Evolutionary conservation across 2,113 vertebrate species (phyloP).

Genomic region (Pterophyllum scalare): DNA sequence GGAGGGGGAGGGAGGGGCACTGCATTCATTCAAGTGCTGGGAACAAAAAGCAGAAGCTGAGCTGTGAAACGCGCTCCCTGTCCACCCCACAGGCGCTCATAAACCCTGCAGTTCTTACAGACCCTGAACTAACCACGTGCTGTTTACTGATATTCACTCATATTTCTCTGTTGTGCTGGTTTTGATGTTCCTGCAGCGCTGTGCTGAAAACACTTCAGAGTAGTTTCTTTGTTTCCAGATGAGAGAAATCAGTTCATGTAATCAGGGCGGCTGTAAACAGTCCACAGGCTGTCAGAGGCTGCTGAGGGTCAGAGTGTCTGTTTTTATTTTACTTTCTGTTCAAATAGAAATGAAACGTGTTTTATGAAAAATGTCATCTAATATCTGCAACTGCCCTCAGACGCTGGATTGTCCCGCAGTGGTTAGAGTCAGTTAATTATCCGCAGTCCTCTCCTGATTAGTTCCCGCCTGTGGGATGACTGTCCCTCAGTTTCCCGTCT

Average conservation of each 20-base stretch:
- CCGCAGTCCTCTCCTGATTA: not conserved
- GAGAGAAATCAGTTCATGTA: no score
- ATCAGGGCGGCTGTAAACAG: no score
- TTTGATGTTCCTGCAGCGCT: not conserved
- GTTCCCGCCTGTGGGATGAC: not conserved
- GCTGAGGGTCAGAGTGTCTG: no score
- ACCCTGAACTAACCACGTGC: not conserved
- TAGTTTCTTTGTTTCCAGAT: no score
- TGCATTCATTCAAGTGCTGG: conserved; percentile 46
- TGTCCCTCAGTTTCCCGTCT: not conserved
- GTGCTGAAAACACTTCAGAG: not conserved
- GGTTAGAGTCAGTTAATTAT: not conserved
- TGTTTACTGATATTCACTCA: not conserved
- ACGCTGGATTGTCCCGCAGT: not conserved
- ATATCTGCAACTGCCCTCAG: not conserved
- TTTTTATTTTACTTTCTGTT: no score
- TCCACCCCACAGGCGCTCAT: not conserved
- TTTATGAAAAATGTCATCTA: not conserved
- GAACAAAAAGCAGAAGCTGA: conserved; percentile 20
- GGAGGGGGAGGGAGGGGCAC: not conserved
- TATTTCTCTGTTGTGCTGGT: not conserved
- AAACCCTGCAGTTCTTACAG: not conserved
- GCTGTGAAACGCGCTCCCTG: conserved; percentile 2
- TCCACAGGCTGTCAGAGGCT: no score
- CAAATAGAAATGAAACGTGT: not conserved